Base-by-base conservation (phyloP, 2,888 invertebrate species). In the Erebia aethiops region DNA sequence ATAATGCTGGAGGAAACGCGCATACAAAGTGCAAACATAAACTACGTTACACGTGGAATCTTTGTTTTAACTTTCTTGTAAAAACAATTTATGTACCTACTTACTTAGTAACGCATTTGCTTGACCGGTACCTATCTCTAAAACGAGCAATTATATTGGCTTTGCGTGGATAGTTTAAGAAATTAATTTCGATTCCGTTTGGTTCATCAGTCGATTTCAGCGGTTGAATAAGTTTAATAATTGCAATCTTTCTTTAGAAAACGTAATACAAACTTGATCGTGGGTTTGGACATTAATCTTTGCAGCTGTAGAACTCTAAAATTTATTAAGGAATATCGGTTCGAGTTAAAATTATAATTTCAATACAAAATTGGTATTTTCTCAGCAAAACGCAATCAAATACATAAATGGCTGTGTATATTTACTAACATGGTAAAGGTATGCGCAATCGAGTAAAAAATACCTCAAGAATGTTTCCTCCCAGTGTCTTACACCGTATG, bases 11-110 rank as follows among this genome's bases (percentile, higher is more conserved):
- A 69, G 71, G 64, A 73, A 69, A 64, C 72, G 63, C 62, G 62
- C 69, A 63, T 13, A 58, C 66, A 64, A 64, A 35, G 64, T 13
- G 54, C 66, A 64, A 64, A 67, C 57, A 66, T 72, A 74, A 76
- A 74, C 76, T 35, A 10, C 9, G 18, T 57, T 73, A 76, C 77
- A 77, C 77, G 77, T 77, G 77, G 71, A 74, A 9, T 10, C 49
- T 16, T 62, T 75, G 74, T 75, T 75, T 63, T 70, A 46, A 67
- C 41, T 56, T 63, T 41, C 71, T 49, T 56, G 61, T 26, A 61
- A 74, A 64, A 74, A 73, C 71, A 74, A 71, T 54, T 21, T 58
- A 13, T 62, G 67, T 67, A 49, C 62, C 1, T 18, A 62, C 21
- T 0, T 49, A 21, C 21, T 9, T 62, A n/a, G 14, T 13, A 4